Conservation (phyloP, 2,888 invertebrate genomes). For the Aphrophora alni region DNA sequence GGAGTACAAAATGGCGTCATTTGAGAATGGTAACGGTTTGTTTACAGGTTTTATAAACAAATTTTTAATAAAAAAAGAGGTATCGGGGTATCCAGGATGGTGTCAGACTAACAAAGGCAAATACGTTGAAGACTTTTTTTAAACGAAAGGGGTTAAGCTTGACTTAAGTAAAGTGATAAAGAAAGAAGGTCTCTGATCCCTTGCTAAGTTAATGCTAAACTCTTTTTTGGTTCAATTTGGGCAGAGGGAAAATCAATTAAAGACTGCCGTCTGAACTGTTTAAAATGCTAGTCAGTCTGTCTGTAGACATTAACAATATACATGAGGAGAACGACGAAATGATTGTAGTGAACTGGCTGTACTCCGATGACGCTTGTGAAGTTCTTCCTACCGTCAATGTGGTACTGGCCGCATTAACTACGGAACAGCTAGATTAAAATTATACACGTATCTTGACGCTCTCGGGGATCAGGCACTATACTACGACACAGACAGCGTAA, state of each 20-base stretch:
- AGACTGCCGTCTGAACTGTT: conserved; percentile 45
- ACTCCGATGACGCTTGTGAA: conserved; percentile 12
- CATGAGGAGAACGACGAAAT: too few relatives aligned
- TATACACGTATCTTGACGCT: conserved; percentile 21
- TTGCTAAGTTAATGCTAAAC: conserved; percentile 49
- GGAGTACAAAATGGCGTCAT: conserved; percentile 44
- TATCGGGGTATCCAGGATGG: conserved; percentile 8
- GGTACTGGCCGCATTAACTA: conserved; percentile 23
- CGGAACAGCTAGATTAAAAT: conserved; percentile 26
- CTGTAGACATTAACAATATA: conserved; percentile 18
- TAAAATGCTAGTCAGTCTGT: conserved; percentile 40
- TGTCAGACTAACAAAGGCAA: conserved; percentile 40
- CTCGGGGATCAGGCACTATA: conserved; percentile 11
- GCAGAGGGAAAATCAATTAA: conserved; percentile 41
- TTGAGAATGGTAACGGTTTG: conserved; percentile 40
- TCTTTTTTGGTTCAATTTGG: conserved; percentile 50
- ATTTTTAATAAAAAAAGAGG: conserved; percentile 40
- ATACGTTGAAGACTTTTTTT: too few relatives aligned
- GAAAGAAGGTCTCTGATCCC: too few relatives aligned
- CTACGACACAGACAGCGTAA: conserved; percentile 25
- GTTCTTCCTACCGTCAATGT: conserved; percentile 22
- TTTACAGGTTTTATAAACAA: conserved; percentile 46
- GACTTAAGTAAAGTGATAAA: too few relatives aligned
- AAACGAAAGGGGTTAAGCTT: too few relatives aligned
- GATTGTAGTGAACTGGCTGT: background rate